A percentile compares a stretch with the other conserved stretches of the same genome.
Conservation (phyloP, 2,113 vertebrate genomes). For the Menidia beryllina region DNA sequence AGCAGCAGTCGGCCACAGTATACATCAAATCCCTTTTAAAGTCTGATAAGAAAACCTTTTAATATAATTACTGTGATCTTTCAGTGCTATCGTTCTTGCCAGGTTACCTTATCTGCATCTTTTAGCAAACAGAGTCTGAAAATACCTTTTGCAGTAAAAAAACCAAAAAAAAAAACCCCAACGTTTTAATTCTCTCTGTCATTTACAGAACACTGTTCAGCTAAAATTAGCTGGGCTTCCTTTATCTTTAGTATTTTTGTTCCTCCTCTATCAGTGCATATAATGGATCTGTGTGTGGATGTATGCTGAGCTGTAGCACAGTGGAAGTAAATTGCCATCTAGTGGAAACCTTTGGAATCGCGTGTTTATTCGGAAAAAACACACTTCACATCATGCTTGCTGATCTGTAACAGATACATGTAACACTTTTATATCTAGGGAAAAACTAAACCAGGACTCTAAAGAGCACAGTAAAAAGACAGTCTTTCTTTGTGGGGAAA, state of each 20-base stretch:
- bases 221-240: slow-evolving; percentile 14
- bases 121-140: slow-evolving; percentile 36
- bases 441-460: too few species aligned
- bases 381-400: too few species aligned
- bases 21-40: slow-evolving; percentile 68
- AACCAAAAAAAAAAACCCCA: slow-evolving; percentile 10
- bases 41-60: slow-evolving; percentile 68
- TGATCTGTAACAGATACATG: too few species aligned
- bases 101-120: slow-evolving; percentile 51
- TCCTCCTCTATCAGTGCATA: slow-evolving; percentile 10
- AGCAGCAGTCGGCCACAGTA: slow-evolving; percentile 66
- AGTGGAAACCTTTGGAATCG: slow-evolving; percentile 59
- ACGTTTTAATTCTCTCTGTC: slow-evolving; percentile 16
- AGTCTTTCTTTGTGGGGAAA: too few species aligned
- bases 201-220: slow-evolving; percentile 21
- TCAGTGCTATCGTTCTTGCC: slow-evolving; percentile 53
- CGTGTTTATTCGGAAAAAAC: background rate
- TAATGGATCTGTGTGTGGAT: background rate
- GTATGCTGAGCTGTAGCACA: background rate
- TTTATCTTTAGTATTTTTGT: slow-evolving; percentile 34
- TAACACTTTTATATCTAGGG: too few species aligned
- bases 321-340: slow-evolving; percentile 74
- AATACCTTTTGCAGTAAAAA: slow-evolving; percentile 10
- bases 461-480: too few species aligned
- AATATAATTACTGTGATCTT: slow-evolving; percentile 65